phyloP scores from a whole-genome alignment of 1,140 invertebrate species.

The Calosoma granatense region DNA sequence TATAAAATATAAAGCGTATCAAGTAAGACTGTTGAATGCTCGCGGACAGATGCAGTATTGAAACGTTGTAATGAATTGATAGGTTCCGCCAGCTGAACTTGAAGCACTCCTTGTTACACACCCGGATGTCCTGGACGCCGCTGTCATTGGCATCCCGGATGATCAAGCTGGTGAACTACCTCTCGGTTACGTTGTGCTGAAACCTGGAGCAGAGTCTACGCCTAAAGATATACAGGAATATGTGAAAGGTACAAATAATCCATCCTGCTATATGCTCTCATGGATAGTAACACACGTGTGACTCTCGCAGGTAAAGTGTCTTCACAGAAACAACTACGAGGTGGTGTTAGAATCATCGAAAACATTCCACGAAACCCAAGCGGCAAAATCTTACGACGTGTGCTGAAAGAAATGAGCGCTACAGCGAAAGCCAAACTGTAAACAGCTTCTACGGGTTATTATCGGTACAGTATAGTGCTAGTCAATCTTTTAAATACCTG shows the following conservation, averaged over 20 bases:
- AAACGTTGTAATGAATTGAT: background rate
- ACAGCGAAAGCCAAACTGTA: conserved; percentile 21
- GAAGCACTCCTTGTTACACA: conserved; percentile 64
- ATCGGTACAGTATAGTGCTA: background rate
- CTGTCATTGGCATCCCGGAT: conserved; percentile 64
- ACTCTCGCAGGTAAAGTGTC: conserved; percentile 4
- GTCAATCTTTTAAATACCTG: background rate
- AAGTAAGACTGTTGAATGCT: too few species aligned
- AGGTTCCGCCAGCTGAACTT: conserved; percentile 72
- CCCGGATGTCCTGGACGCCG: conserved; percentile 56
- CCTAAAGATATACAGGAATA: conserved; percentile 42
- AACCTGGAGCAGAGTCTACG: conserved; percentile 35
- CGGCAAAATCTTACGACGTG: conserved; percentile 34
- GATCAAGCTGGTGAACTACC: conserved; percentile 56
- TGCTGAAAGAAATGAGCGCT: conserved; percentile 32
- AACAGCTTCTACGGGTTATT: conserved; percentile 2
- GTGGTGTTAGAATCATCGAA: conserved; percentile 37
- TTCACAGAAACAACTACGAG: conserved; percentile 34
- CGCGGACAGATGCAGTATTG: too few species aligned
- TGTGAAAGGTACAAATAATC: conserved; percentile 27
- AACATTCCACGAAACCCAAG: conserved; percentile 40
- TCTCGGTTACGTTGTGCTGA: conserved; percentile 49
- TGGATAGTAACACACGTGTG: too few species aligned
- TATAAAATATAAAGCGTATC: conserved; percentile 70
- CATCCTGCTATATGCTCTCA: too few species aligned